A percentile compares a stretch with the other conserved stretches of the same genome.
phyloP scores from a whole-genome alignment of 2,888 invertebrate genomes.

The Gisinianus flammeolus region DNA sequence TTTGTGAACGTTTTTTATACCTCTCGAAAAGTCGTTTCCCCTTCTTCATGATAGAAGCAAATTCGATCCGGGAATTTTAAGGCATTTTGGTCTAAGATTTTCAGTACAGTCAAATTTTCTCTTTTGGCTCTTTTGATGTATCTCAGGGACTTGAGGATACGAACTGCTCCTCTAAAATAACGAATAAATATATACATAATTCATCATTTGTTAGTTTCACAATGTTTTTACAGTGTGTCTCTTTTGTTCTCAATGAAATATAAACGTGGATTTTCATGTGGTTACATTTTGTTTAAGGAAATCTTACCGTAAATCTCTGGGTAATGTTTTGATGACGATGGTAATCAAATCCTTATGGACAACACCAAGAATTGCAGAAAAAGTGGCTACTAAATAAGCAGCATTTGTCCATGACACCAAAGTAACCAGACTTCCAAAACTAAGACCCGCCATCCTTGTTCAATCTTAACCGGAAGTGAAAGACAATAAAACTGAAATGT shows the following conservation, averaged over 20 bases:
- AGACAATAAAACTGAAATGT: background rate
- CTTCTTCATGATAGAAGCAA: constrained; percentile 81
- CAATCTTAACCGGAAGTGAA: background rate
- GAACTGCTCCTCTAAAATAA: constrained; percentile 12
- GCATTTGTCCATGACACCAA: constrained; percentile 25
- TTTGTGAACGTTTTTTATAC: constrained; percentile 63
- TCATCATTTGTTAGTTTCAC: too few species aligned
- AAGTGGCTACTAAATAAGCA: constrained; percentile 6
- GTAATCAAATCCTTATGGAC: constrained; percentile 10
- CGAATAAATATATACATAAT: too few species aligned
- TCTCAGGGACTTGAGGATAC: constrained; percentile 1
- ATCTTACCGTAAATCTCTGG: constrained; percentile 31
- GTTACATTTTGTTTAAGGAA: too few species aligned
- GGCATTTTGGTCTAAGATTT: constrained; percentile 78
- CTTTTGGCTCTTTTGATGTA: constrained; percentile 65
- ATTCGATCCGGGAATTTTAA: constrained; percentile 80
- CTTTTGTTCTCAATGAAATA: too few species aligned
- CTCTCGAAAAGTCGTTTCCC: constrained; percentile 84
- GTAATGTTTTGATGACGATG: constrained; percentile 22
- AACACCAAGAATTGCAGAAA: constrained; percentile 18
- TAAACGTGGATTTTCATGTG: too few species aligned
- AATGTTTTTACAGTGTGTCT: too few species aligned
- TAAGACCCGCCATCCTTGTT: constrained; percentile 3
- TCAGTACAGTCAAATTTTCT: constrained; percentile 76
- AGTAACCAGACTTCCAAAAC: background rate